These are phyloP conservation scores for Ptyas mucosa DNA, from an alignment of 2,113 vertebrate species.

Conservation along the genomic window DNA sequence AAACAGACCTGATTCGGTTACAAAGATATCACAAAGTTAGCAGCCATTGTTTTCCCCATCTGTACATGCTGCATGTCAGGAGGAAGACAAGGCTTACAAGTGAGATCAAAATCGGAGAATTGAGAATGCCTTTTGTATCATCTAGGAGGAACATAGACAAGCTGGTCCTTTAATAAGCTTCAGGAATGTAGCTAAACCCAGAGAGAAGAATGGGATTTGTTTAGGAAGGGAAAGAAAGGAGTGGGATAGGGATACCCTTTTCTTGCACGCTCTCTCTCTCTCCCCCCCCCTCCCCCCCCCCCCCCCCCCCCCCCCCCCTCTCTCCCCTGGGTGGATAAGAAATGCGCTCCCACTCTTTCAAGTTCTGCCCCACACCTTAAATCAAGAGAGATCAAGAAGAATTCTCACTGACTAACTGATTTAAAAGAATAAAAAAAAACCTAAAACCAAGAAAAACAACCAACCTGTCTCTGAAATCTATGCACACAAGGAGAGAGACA, in stretches of 20 bases:
- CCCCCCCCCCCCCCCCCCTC: too few species aligned
- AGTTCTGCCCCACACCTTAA: not conserved
- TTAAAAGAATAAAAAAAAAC: not conserved
- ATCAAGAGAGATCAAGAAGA: not conserved
- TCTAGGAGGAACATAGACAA: not conserved
- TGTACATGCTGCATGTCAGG: not conserved
- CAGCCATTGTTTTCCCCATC: not conserved
- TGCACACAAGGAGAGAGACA: not conserved
- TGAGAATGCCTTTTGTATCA: not conserved
- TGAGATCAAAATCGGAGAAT: not conserved
- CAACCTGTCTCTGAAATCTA: not conserved
- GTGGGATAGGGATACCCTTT: not conserved
- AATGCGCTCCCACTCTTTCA: not conserved
- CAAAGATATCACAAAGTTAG: not conserved
- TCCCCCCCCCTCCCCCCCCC: not conserved
- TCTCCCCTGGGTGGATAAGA: not conserved
- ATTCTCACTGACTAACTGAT: not conserved
- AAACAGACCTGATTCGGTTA: not conserved
- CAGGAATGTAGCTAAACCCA: not conserved
- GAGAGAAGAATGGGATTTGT: constrained; percentile 7
- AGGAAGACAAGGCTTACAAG: not conserved
- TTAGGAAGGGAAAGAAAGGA: not conserved
- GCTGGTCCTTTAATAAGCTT: constrained; percentile 9
- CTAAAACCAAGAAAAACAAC: not conserved
- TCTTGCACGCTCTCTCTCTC: not conserved